Percentiles rank a stretch among this genome's conserved stretches.
phyloP scores from a whole-genome alignment of 2,888 invertebrate genomes.

The Plagodis dolabraria region DNA sequence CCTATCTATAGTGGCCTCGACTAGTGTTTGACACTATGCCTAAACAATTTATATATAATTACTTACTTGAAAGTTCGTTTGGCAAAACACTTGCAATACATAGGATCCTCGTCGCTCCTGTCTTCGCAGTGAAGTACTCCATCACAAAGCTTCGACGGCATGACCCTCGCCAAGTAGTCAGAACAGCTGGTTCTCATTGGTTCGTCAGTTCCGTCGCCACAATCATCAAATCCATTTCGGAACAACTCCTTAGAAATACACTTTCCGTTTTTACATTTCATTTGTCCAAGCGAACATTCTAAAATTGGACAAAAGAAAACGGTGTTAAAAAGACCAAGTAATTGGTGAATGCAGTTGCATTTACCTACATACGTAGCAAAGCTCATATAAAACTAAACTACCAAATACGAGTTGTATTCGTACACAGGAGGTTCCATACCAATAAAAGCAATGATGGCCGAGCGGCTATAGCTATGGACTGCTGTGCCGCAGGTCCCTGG shows the following conservation, averaged over 20 bases:
- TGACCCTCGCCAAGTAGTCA: conserved; percentile 87
- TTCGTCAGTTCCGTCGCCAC: conserved; percentile 90
- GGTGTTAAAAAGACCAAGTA: not conserved
- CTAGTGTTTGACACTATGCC: no score
- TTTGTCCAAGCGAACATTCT: conserved; percentile 87
- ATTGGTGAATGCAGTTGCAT: no score
- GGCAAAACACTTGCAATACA: conserved; percentile 86
- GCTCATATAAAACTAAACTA: no score
- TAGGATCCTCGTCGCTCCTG: conserved; percentile 89
- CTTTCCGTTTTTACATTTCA: conserved; percentile 87
- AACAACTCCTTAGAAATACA: conserved; percentile 89
- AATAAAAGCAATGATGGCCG: no score
- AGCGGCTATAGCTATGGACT: no score
- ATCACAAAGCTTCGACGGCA: conserved; percentile 90
- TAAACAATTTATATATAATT: not conserved
- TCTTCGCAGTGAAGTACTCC: conserved; percentile 91
- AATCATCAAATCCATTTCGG: conserved; percentile 88
- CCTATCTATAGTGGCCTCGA: no score
- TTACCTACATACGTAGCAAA: no score
- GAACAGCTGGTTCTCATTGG: conserved; percentile 85
- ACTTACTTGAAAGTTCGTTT: conserved; percentile 63
- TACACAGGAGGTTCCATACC: no score
- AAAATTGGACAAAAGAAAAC: not conserved
- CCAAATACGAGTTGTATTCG: no score
- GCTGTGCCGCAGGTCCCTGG: no score